phyloP scores from a whole-genome alignment of 2,888 invertebrate genomes.

The Lasioglossum lativentre region DNA sequence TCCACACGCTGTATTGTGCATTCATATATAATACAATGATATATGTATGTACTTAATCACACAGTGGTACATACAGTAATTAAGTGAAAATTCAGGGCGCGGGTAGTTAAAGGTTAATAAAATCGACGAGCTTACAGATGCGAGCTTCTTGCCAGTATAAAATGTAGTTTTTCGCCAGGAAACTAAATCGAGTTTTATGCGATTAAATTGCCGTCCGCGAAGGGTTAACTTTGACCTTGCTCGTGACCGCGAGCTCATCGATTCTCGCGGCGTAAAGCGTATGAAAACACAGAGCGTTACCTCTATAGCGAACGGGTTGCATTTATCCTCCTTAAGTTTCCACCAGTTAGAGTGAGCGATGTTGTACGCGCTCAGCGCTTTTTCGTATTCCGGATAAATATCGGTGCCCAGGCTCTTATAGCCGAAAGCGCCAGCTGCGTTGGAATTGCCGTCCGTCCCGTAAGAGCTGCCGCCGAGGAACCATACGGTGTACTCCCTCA shows the following conservation, averaged over 20 bases:
- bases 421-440: constrained; percentile 74
- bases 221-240: neutral
- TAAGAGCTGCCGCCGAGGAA: constrained; percentile 74
- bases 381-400: constrained; percentile 69
- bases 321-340: constrained; percentile 47
- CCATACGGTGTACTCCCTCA: constrained; percentile 77
- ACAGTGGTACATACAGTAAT: too few species aligned
- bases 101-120: too few species aligned
- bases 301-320: constrained; percentile 15
- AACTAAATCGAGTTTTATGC: too few species aligned
- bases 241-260: neutral
- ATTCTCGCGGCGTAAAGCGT: neutral
- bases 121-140: too few species aligned
- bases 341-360: constrained; percentile 54
- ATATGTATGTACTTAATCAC: too few species aligned
- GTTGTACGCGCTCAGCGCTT: constrained; percentile 41
- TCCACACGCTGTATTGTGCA: too few species aligned
- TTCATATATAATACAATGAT: too few species aligned
- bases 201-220: too few species aligned
- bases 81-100: too few species aligned
- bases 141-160: too few species aligned
- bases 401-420: constrained; percentile 73
- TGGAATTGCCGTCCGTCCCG: constrained; percentile 75
- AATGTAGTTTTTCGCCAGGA: too few species aligned
- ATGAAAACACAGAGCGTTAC: constrained; percentile 27